A percentile compares a stretch with the other conserved stretches of the same genome.
phyloP scores from a whole-genome alignment of 2,797 vertebrate genomes.

The Calcarius lapponicus region DNA sequence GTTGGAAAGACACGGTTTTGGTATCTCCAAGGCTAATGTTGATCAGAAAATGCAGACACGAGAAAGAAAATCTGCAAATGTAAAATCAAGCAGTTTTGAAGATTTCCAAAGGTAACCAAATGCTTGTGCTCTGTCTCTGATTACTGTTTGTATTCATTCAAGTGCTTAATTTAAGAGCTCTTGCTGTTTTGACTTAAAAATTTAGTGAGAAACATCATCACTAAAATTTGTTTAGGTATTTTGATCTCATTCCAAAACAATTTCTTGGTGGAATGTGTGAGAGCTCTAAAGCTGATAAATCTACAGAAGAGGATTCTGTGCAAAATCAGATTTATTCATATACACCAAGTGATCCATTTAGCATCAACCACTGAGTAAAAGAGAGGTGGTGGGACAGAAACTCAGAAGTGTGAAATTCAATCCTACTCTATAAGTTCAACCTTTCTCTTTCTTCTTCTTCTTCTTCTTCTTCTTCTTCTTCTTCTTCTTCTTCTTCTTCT shows the following conservation, averaged over 20 bases:
- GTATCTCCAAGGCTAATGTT: background rate
- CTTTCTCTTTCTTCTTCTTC: rapidly evolving
- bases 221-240: background rate
- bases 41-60: background rate
- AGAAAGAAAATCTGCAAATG: background rate
- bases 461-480: rapidly evolving
- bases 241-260: rapidly evolving
- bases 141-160: background rate
- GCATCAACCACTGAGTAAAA: background rate
- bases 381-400: background rate
- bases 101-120: background rate
- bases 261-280: background rate
- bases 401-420: background rate
- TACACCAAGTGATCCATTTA: background rate
- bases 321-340: background rate
- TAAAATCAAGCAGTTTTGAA: background rate
- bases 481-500: rapidly evolving
- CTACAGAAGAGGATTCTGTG: background rate
- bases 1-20: background rate
- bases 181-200: background rate
- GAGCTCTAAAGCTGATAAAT: background rate
- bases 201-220: background rate
- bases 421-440: background rate
- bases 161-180: background rate
- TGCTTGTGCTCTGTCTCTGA: background rate